Conservation (phyloP, 1,140 invertebrate genomes). For the Scaptomyza pallida region DNA sequence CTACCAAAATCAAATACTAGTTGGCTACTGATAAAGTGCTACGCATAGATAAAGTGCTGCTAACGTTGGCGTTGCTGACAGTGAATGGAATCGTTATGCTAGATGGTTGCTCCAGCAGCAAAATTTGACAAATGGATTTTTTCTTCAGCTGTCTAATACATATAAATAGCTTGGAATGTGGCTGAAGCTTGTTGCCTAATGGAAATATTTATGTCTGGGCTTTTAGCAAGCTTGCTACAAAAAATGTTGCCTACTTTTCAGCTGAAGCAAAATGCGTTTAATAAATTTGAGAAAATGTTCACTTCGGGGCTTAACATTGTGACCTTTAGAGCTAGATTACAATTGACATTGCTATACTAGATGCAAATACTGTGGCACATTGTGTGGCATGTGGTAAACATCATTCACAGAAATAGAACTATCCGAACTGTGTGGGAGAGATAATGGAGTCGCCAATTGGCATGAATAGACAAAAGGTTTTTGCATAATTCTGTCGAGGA, state of each 20-base stretch:
- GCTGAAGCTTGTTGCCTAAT: conserved; percentile 4
- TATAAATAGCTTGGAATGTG: conserved; percentile 7
- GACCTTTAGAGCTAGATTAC: background rate
- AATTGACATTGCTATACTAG: background rate
- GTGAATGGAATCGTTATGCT: conserved; percentile 8
- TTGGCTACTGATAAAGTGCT: conserved; percentile 58
- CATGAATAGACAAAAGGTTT: background rate
- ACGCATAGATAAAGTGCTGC: conserved; percentile 40
- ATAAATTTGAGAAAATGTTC: background rate
- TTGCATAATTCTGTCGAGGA: conserved; percentile 3
- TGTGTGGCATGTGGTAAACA: background rate
- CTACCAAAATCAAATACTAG: conserved; percentile 40
- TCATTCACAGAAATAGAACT: background rate
- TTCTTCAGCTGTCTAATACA: conserved; percentile 15
- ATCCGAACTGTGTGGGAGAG: no score
- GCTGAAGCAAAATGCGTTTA: background rate
- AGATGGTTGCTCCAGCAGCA: background rate
- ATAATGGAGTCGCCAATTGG: conserved; percentile 2
- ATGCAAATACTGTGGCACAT: background rate
- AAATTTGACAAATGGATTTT: conserved; percentile 63
- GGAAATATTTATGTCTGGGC: conserved; percentile 12
- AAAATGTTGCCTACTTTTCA: conserved; percentile 51
- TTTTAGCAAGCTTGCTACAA: background rate
- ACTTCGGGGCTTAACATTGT: background rate
- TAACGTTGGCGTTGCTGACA: conserved; percentile 22